A percentile compares a stretch with the other conserved stretches of the same genome.
These are phyloP conservation scores for Theristicus caerulescens DNA, from an alignment of 2,113 vertebrate species.

Conservation along the genomic window DNA sequence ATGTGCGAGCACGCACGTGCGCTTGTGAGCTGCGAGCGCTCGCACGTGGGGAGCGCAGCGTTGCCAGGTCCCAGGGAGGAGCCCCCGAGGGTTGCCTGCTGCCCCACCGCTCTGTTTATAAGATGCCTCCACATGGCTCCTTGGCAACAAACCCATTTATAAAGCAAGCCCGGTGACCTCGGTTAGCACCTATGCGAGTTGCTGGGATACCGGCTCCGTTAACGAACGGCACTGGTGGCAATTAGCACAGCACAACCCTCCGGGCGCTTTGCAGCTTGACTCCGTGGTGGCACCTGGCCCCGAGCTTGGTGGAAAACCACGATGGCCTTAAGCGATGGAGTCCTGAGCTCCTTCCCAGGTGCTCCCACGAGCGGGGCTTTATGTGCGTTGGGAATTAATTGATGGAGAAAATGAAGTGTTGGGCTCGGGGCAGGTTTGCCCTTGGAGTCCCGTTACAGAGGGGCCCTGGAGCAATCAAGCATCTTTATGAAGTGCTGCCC, in stretches of 20 bases:
- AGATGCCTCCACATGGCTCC: conserved; percentile 53
- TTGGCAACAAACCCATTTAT: conserved; percentile 45
- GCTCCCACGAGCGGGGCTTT: rapidly evolving
- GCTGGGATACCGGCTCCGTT: conserved; percentile 26
- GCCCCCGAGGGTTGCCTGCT: neutral
- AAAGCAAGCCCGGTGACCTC: conserved; percentile 38
- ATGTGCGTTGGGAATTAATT: neutral
- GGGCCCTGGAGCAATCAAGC: neutral
- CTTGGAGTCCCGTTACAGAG: neutral
- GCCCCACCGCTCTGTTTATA: conserved; percentile 24
- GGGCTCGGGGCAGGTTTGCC: neutral
- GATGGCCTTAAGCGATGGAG: neutral
- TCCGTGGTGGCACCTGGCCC: neutral
- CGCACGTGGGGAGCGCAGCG: neutral
- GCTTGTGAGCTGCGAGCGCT: rapidly evolving
- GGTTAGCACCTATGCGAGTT: conserved; percentile 19
- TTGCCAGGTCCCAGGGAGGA: neutral
- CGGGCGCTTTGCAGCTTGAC: neutral
- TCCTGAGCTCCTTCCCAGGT: neutral
- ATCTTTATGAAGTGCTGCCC: neutral
- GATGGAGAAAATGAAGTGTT: neutral
- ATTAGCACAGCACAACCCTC: conserved; percentile 3
- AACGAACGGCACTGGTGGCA: neutral
- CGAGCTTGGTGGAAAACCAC: neutral
- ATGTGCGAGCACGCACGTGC: rapidly evolving